A percentile compares a stretch with the other conserved stretches of the same genome.
Evolutionary conservation across 1,140 invertebrate species (phyloP).

Genomic region (Anadara kagoshimensis): DNA sequence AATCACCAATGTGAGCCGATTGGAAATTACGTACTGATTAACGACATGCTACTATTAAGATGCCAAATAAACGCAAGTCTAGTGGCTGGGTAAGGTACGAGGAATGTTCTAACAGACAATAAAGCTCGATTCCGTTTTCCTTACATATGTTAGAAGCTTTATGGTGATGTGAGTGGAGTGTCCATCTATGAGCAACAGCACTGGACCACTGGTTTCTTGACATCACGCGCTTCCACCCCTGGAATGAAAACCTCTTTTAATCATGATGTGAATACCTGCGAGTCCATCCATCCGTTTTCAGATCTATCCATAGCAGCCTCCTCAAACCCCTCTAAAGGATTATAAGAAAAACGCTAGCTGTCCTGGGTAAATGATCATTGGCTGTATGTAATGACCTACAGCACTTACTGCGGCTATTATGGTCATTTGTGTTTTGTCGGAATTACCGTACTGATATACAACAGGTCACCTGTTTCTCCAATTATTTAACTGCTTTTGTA

Average conservation of each 20-base stretch:
- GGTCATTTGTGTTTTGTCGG: slow-evolving; percentile 17
- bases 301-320: neutral
- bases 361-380: slow-evolving; percentile 9
- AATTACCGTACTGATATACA: neutral
- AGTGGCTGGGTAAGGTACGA: neutral
- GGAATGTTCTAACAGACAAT: slow-evolving; percentile 14
- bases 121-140: slow-evolving; percentile 5
- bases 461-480: neutral
- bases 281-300: slow-evolving; percentile 14
- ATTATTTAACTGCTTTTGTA: neutral
- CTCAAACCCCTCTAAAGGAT: neutral
- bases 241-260: neutral
- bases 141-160: neutral
- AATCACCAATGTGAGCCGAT: neutral
- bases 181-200: slow-evolving; percentile 29
- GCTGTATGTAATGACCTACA: neutral
- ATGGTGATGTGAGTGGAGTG: slow-evolving; percentile 27
- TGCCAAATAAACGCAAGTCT: neutral
- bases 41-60: neutral
- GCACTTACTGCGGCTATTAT: slow-evolving; percentile 13
- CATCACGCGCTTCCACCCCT: neutral
- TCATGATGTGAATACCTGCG: neutral
- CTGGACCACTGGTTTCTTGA: slow-evolving; percentile 3
- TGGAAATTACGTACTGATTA: neutral
- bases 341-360: neutral